Base-by-base conservation (phyloP, 2,797 vertebrate species). In the Leptoclinus maculatus region DNA sequence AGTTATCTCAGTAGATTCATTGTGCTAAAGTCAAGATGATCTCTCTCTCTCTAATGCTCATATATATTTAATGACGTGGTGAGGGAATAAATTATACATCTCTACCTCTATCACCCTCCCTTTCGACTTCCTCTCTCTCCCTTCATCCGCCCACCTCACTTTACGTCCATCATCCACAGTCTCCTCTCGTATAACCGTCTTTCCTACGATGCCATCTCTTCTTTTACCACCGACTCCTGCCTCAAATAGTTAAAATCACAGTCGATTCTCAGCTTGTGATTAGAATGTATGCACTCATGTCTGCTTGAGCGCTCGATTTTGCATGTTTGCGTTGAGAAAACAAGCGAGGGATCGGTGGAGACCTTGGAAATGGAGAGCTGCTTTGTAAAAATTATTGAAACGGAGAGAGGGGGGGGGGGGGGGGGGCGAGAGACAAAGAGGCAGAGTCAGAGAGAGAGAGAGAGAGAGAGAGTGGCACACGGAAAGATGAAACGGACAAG, bases 31-130 rank as follows among this genome's bases (percentile, higher is more conserved):
- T 79, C 78, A 29, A 65, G 63, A 3, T 43, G 71, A 78, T 86
- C 65, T 69, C 81, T 66, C 45, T 17, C 47, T 25, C 74, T 81
- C 41, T 75, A 79, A 76, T 63, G 21, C 51, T 25, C 68, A 87
- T 88, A 75, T 85, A 88, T 87, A 76, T 84, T 84, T 81, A 81
- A 86, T 89, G 78, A 73, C 77, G 80, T 68, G 36, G 65, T 17
- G 53, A 82, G 59, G 74, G 56, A 65, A 78, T 88, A 57, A 79
- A 88, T 87, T 69, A 89, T 77, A 71, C 65, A 87, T 83, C 54
- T 64, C 53, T 43, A 29, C 64, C 58, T 76, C 16, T 67, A 38
- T 45, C 58, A 14, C 17, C 5, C 45, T 59, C 38, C 17, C 10
- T 65, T 57, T 72, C 65, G 27, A 54, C 59, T 36, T 39, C 10